Conservation (phyloP, 2,888 invertebrate genomes). For the Teleogryllus oceanicus region DNA sequence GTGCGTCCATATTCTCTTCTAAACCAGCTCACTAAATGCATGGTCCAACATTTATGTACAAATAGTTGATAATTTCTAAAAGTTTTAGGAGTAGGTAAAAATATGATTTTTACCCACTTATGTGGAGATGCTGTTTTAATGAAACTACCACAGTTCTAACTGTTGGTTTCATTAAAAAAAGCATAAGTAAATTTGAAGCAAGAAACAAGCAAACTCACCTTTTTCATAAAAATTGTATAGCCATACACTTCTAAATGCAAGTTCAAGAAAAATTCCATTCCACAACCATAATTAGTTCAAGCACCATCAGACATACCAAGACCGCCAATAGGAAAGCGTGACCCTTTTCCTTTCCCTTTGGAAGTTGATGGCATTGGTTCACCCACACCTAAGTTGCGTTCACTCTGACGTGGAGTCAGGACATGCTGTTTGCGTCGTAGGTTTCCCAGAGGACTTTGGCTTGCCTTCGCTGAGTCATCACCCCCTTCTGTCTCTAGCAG, state of each 20-base stretch:
- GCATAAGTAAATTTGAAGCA: too few relatives aligned
- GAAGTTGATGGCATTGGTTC: constrained; percentile 52
- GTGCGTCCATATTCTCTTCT: constrained; percentile 53
- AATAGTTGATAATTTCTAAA: too few relatives aligned
- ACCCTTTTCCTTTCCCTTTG: constrained; percentile 47
- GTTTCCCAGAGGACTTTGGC: constrained; percentile 75
- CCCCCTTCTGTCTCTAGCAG: constrained; percentile 73
- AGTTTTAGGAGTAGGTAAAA: too few relatives aligned
- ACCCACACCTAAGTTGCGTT: constrained; percentile 64
- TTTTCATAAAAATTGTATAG: too few relatives aligned
- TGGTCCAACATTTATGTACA: too few relatives aligned
- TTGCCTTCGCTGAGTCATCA: constrained; percentile 67
- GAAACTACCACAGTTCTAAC: too few relatives aligned
- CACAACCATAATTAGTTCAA: neutral
- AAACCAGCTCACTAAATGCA: constrained; percentile 56
- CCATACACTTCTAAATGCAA: neutral
- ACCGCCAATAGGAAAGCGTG: constrained; percentile 65
- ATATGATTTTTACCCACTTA: too few relatives aligned
- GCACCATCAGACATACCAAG: constrained; percentile 55
- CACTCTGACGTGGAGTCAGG: constrained; percentile 80
- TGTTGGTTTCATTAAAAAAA: too few relatives aligned
- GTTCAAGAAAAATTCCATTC: neutral
- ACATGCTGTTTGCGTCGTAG: constrained; percentile 67
- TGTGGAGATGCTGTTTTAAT: too few relatives aligned
- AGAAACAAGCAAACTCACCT: too few relatives aligned